Conservation (phyloP, 1,140 invertebrate species). For the Dinothrombium tinctorium region DNA sequence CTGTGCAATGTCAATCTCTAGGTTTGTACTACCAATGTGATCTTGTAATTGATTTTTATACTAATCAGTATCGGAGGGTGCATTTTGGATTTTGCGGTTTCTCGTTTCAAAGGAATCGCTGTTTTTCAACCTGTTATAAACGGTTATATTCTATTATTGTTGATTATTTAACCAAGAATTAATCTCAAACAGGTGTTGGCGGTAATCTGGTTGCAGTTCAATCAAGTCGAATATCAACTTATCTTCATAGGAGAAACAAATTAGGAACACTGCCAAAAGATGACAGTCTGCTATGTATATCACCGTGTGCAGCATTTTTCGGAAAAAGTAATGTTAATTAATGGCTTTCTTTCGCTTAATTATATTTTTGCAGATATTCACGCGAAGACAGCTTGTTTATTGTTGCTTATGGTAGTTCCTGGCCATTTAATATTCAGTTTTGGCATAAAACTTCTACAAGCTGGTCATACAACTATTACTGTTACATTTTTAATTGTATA, state of each 20-base stretch:
- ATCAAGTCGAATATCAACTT: constrained; percentile 68
- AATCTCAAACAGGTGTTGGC: constrained; percentile 19
- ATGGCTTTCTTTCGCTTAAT: neutral
- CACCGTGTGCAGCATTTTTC: neutral
- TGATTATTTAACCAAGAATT: no score
- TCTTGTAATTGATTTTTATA: no score
- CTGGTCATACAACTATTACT: constrained; percentile 25
- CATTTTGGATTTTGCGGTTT: constrained; percentile 21
- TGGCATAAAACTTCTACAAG: constrained; percentile 45
- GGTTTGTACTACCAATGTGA: no score
- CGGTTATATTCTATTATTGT: no score
- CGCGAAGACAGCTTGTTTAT: constrained; percentile 45
- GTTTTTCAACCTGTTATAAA: constrained; percentile 25
- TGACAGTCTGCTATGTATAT: neutral
- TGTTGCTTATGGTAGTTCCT: constrained; percentile 62
- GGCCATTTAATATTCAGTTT: constrained; percentile 77
- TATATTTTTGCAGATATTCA: constrained; percentile 7
- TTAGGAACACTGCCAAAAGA: constrained; percentile 14
- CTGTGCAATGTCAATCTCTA: constrained; percentile 60
- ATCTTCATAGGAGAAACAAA: constrained; percentile 35
- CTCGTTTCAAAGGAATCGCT: constrained; percentile 20
- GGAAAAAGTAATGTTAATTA: neutral
- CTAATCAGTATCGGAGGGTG: constrained; percentile 22
- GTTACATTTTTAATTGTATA: constrained; percentile 24
- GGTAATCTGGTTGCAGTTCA: constrained; percentile 40